Conservation (phyloP, 2,888 invertebrate species). For the Polyommatus iphigenia region DNA sequence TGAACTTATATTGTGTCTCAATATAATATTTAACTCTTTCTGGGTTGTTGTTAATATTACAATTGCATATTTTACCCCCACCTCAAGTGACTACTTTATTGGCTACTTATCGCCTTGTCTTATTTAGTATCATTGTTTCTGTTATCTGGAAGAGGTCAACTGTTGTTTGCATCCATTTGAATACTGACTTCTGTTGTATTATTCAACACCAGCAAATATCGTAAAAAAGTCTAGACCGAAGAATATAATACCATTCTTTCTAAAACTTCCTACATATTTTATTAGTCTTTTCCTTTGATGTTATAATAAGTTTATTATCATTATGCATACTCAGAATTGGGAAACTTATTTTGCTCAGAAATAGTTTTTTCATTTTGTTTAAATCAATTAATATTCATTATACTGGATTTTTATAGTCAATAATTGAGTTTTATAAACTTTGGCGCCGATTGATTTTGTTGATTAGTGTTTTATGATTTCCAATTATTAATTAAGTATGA, state of each 20-base stretch:
- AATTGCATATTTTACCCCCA: not conserved
- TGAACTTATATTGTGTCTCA: too few relatives aligned
- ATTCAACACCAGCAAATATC: not conserved
- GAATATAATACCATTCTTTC: too few relatives aligned
- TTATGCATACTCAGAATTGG: too few relatives aligned
- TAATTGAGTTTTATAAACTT: not conserved
- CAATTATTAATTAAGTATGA: not conserved
- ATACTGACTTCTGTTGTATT: not conserved
- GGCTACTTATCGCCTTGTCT: not conserved
- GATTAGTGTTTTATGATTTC: slow-evolving; percentile 2
- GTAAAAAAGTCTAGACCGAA: not conserved
- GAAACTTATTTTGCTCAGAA: too few relatives aligned
- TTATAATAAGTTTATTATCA: too few relatives aligned
- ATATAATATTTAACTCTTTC: too few relatives aligned
- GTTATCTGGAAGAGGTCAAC: slow-evolving; percentile 4
- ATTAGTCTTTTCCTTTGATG: too few relatives aligned
- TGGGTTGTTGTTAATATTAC: too few relatives aligned
- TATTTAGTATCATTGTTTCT: slow-evolving; percentile 15
- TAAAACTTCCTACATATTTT: too few relatives aligned
- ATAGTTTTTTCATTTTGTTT: not conserved
- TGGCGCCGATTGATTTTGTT: not conserved
- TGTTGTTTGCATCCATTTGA: slow-evolving; percentile 13
- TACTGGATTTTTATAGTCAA: not conserved
- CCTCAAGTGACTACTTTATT: not conserved
- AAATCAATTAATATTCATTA: not conserved